phyloP scores from a whole-genome alignment of 2,888 invertebrate genomes.

The Nysson spinosus region DNA sequence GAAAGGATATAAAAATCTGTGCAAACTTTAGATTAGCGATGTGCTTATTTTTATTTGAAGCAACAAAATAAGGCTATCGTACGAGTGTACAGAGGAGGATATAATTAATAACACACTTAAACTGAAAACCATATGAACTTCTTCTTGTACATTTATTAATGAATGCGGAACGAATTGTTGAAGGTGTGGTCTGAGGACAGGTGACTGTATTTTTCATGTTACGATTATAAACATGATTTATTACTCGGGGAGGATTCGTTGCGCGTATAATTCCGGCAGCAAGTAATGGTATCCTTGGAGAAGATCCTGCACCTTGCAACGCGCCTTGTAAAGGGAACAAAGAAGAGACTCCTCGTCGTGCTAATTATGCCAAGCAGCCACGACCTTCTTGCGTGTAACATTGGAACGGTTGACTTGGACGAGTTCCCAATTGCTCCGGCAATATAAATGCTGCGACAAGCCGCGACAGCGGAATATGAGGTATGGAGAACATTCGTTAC shows the following conservation, averaged over 20 bases:
- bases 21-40: too few relatives aligned
- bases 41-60: too few relatives aligned
- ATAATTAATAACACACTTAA: slow-evolving; percentile 32
- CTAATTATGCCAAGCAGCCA: slow-evolving; percentile 58
- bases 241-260: slow-evolving; percentile 51
- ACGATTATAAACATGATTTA: slow-evolving; percentile 71
- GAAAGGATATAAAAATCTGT: too few relatives aligned
- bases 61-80: too few relatives aligned
- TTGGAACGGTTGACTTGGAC: slow-evolving; percentile 69
- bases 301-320: slow-evolving; percentile 33
- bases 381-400: slow-evolving; percentile 46
- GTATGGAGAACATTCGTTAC: slow-evolving; percentile 64
- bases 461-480: slow-evolving; percentile 39
- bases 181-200: slow-evolving; percentile 53
- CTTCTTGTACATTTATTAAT: slow-evolving; percentile 48
- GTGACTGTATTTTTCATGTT: slow-evolving; percentile 60
- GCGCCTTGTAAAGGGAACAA: slow-evolving; percentile 28
- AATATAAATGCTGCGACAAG: slow-evolving; percentile 69
- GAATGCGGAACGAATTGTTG: slow-evolving; percentile 41
- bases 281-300: slow-evolving; percentile 44
- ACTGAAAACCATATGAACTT: slow-evolving; percentile 12
- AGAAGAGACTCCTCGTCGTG: slow-evolving; percentile 46
- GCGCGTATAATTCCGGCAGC: slow-evolving; percentile 45
- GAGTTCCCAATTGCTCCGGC: slow-evolving; percentile 73
- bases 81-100: too few relatives aligned